These are phyloP conservation scores for Eupleurogrammus muticus DNA, from an alignment of 2,797 vertebrate species.

Conservation along the genomic window DNA sequence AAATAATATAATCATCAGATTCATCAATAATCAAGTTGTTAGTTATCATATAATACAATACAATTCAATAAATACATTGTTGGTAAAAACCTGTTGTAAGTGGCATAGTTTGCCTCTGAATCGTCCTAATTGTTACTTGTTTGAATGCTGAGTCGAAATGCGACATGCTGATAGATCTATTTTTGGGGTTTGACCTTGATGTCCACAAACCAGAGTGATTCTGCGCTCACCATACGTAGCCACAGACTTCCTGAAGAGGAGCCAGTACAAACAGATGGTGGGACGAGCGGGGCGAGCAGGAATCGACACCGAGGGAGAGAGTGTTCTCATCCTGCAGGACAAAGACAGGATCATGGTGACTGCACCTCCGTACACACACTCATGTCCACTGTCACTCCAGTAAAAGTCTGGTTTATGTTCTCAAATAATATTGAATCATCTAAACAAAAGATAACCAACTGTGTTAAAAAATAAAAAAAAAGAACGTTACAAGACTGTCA, in stretches of 20 bases:
- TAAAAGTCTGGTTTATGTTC: no score
- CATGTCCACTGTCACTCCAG: no score
- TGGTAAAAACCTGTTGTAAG: no score
- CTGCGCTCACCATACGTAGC: conserved; percentile 94
- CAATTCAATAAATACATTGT: no score
- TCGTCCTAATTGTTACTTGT: not conserved
- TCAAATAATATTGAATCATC: not conserved
- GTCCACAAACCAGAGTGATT: conserved; percentile 87
- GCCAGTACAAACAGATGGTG: conserved; percentile 97
- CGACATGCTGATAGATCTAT: not conserved
- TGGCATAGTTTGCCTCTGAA: no score
- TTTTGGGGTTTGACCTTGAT: not conserved
- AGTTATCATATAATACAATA: no score
- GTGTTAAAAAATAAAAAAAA: not conserved
- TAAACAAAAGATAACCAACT: not conserved
- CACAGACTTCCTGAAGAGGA: conserved; percentile 91
- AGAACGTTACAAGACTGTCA: no score
- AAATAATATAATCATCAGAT: no score
- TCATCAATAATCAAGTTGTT: no score
- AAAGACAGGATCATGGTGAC: conserved; percentile 89
- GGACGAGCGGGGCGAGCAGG: conserved; percentile 95
- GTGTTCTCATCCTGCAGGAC: conserved; percentile 93
- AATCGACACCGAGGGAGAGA: conserved; percentile 92
- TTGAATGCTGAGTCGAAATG: no score
- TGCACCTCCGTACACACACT: not conserved